Conservation (phyloP, 2,888 invertebrate genomes). For the Lottia scabra region DNA sequence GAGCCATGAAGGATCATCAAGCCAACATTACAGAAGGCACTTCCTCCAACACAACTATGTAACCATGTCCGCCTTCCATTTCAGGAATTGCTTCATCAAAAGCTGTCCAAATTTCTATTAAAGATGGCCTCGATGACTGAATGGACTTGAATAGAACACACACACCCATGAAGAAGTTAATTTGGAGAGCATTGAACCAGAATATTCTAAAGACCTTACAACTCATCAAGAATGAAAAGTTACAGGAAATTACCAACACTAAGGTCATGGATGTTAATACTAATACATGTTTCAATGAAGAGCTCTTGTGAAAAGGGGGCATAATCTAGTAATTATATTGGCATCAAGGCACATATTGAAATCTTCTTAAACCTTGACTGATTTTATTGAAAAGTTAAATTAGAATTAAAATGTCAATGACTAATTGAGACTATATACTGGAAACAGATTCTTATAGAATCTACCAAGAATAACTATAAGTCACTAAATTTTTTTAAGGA, state of each 20-base stretch:
- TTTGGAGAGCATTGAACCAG: constrained; percentile 15
- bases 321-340: not conserved
- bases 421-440: too few relatives aligned
- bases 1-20: constrained; percentile 15
- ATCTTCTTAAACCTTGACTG: too few relatives aligned
- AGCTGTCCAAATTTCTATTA: constrained; percentile 19
- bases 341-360: too few relatives aligned
- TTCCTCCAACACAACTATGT: constrained; percentile 6
- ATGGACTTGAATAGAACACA: constrained; percentile 10
- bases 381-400: too few relatives aligned
- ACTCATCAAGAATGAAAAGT: constrained; percentile 3
- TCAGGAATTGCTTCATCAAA: constrained; percentile 11
- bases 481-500: too few relatives aligned
- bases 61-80: constrained; percentile 8
- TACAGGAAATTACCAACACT: constrained; percentile 19
- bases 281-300: constrained; percentile 8
- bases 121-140: constrained; percentile 6
- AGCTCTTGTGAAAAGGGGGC: not conserved
- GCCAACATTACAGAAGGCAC: constrained; percentile 10
- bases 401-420: too few relatives aligned
- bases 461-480: too few relatives aligned
- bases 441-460: too few relatives aligned
- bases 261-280: constrained; percentile 9
- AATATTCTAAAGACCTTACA: not conserved
- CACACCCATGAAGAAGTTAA: constrained; percentile 18